phyloP scores from a whole-genome alignment of 1,140 invertebrate genomes.

The Tetragnatha versicolor region DNA sequence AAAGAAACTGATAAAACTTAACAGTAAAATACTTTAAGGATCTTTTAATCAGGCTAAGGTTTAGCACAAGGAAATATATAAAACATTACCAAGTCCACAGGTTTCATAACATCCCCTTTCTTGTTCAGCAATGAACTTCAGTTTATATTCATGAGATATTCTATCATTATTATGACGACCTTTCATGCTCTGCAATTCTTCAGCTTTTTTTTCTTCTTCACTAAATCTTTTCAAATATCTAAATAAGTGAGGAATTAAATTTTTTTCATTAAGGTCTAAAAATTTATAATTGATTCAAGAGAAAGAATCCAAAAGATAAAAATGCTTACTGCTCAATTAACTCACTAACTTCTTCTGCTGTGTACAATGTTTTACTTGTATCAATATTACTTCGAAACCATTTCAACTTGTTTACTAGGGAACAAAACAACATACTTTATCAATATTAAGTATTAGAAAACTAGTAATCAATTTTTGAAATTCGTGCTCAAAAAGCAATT shows the following conservation, averaged over 20 bases:
- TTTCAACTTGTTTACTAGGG: slow-evolving; percentile 27
- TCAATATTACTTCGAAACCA: slow-evolving; percentile 39
- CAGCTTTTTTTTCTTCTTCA: slow-evolving; percentile 1
- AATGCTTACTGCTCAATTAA: slow-evolving; percentile 23
- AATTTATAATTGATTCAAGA: background rate
- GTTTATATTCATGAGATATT: slow-evolving; percentile 30
- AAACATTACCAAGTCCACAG: slow-evolving; percentile 11
- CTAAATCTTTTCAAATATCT: slow-evolving; percentile 29
- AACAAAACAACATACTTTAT: slow-evolving; percentile 9
- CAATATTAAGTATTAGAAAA: background rate
- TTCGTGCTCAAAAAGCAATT: too few relatives aligned
- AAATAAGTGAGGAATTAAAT: background rate
- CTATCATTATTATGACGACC: slow-evolving; percentile 26
- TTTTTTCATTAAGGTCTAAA: background rate
- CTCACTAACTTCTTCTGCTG: slow-evolving; percentile 21
- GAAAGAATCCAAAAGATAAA: background rate
- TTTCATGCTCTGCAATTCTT: slow-evolving; percentile 34
- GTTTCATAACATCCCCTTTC: slow-evolving; percentile 34
- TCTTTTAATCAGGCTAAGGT: too few relatives aligned
- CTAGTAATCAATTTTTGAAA: too few relatives aligned
- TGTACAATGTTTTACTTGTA: slow-evolving; percentile 3
- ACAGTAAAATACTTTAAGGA: too few relatives aligned
- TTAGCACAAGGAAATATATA: background rate
- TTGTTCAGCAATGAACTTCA: slow-evolving; percentile 5
- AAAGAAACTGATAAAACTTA: background rate